These are phyloP conservation scores for Eretmochelys imbricata DNA, from an alignment of 2,113 vertebrate genomes.

Conservation along the genomic window DNA sequence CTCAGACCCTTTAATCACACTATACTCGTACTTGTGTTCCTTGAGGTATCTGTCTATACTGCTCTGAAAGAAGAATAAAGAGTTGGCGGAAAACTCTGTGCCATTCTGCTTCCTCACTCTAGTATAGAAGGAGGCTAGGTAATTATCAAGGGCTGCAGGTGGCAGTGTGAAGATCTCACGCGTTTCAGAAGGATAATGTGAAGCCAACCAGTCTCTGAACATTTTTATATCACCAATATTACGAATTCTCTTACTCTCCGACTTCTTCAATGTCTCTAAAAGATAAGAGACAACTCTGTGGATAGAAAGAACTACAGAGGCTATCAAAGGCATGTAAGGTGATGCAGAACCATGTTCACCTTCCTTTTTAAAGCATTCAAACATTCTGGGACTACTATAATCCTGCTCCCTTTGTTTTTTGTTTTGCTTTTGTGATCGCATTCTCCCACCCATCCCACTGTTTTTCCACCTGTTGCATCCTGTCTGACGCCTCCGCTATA, in stretches of 20 bases:
- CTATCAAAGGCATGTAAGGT: neutral
- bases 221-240: accelerated
- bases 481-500: accelerated
- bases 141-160: neutral
- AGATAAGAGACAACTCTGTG: slow-evolving; percentile 10
- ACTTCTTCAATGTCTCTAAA: neutral
- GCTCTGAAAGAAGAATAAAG: neutral
- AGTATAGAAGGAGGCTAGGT: neutral
- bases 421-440: neutral
- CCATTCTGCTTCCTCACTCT: neutral
- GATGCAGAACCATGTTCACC: neutral
- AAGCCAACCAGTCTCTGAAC: slow-evolving; percentile 19
- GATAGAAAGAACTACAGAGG: neutral
- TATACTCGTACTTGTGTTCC: slow-evolving; percentile 32
- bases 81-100: neutral
- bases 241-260: neutral
- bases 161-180: neutral
- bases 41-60: neutral
- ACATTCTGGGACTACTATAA: neutral
- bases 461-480: neutral
- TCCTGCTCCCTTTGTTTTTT: neutral
- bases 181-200: neutral
- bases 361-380: neutral
- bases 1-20: slow-evolving; percentile 20
- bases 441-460: neutral